Base-by-base conservation (phyloP, 2,888 invertebrate genomes). In the Tinea trinotella region DNA sequence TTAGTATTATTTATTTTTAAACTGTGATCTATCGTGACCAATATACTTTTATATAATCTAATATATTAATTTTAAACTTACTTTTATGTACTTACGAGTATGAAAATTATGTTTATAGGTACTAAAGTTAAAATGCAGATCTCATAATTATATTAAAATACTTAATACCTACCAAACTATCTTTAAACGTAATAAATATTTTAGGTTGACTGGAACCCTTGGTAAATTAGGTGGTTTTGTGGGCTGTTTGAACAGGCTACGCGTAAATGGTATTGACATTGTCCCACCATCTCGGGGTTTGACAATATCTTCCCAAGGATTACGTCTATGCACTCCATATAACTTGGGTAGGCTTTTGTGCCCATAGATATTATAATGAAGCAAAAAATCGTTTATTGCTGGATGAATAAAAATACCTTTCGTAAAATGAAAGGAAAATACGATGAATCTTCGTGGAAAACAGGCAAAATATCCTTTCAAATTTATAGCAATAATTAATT, bases 191-290 rank as follows among this genome's bases (percentile, higher is more conserved):
- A 7, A 24, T 24, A 24, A 24, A 24, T 40, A 40, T 40, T 56
- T 3, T 81, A 94, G 95, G 69, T 89, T 94, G 55, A 91, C 90
- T 65, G 92, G 93, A 60, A 91, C 92, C 63, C 88, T 91, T 46
- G 91, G 93, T 18, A 89, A 91, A 15, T 87, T 88, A 53, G 88
- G 89, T 55, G 95, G 96, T 9, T 90, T 96, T 62, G 90, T 93
- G 57, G 96, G 96, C 1, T 97, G 96, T 78, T 89, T 97, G 56
- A 90, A 91, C 59, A 91, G 94, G 57, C 84, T 93, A 57, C 88
- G 93, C 60, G 89, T 92, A 52, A 89, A 89, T 60, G 86, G 89
- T 56, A 71, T 71, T 46, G 90, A 92, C 68, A 87, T 90, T 53
- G 81, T 85, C 34, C 85, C 85, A 15, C 83, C 82, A 0, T 82